These are phyloP conservation scores for Phortica variegata DNA, from an alignment of 1,140 invertebrate species.

Conservation along the genomic window DNA sequence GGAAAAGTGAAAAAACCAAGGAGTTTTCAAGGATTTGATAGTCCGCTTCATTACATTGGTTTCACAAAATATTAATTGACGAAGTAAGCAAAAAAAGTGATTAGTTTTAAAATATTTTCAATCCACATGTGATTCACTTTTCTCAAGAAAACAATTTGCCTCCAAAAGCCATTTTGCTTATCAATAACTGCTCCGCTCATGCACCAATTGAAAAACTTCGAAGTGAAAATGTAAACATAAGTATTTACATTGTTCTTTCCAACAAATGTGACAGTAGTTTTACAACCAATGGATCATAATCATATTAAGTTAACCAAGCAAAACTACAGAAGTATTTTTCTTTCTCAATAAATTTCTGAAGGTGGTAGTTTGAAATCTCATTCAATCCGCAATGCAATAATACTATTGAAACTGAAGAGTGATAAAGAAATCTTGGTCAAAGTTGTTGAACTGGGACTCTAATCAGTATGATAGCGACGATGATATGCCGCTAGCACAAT, in stretches of 20 bases:
- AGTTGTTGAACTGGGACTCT: constrained; percentile 5
- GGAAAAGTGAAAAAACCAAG: constrained; percentile 40
- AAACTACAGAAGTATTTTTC: constrained; percentile 7
- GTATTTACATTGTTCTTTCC: constrained; percentile 49
- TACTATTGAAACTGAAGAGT: constrained; percentile 5
- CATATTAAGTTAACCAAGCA: constrained; percentile 41
- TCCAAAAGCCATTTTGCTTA: constrained; percentile 47
- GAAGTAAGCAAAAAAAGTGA: constrained; percentile 1
- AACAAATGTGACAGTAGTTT: constrained; percentile 56
- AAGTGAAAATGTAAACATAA: too few species aligned
- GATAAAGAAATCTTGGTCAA: constrained; percentile 6
- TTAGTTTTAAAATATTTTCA: constrained; percentile 1
- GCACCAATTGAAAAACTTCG: constrained; percentile 20
- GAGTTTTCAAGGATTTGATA: constrained; percentile 27
- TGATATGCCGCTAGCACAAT: constrained; percentile 8
- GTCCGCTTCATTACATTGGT: constrained; percentile 42
- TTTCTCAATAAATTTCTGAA: constrained; percentile 7
- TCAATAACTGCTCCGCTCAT: constrained; percentile 48
- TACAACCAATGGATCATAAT: constrained; percentile 60
- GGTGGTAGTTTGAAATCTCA: constrained; percentile 5
- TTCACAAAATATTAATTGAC: too few species aligned
- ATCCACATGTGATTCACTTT: constrained; percentile 8
- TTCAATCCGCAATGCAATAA: constrained; percentile 8
- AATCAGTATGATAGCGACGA: constrained; percentile 1
- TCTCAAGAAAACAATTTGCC: constrained; percentile 31